Base-by-base conservation (phyloP, 2,797 vertebrate genomes). In the Rhinichthys osculus region DNA sequence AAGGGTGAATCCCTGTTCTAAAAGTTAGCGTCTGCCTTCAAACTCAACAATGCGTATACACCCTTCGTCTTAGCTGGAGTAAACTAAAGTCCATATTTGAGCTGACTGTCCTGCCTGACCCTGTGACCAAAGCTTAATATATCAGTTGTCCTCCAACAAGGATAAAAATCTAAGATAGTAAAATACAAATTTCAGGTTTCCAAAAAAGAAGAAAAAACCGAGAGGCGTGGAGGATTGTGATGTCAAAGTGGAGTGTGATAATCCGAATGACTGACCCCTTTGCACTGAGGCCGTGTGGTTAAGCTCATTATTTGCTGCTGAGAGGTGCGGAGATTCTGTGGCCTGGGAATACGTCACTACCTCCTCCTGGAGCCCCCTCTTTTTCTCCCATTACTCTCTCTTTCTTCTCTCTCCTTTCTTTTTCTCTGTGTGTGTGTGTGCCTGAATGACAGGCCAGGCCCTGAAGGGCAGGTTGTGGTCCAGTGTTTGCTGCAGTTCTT, bases 221-320 rank as follows among this genome's bases (percentile, higher is more conserved):
- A 85, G 80, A 90, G 88, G 50, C 47, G 90, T 91, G 88, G 50
- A 88, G 87, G 91, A 89, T 83, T 92, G 74, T 62, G 84, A 70
- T 85, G 81, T 84, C 88, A 74, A 89, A 93, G 88, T 88, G 80
- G 84, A 87, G 92, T 81, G 92, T 92, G 91, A 79, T 95, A 96
- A 96, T 96, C 95, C 92, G 2, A 86, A 89, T 88, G 93, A 94
- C 92, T 96, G 95, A 94, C 94, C 94, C 91, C 92, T 93, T 91
- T 93, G 92, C 87, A 92, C 92, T 93, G 94, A 94, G 69, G 69
- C 52, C 1, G 84, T 90, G 86, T 79, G 74, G 90, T 91, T 96
- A 96, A 96, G 94, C 96, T 94, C 87, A 94, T 96, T 96, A 96
- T 92, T 82, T 79, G 82, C 89, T 90, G 92, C 92, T 82, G 87